These are phyloP conservation scores for Drosophila anomelani DNA, from an alignment of 2,888 invertebrate genomes.

Conservation along the genomic window DNA sequence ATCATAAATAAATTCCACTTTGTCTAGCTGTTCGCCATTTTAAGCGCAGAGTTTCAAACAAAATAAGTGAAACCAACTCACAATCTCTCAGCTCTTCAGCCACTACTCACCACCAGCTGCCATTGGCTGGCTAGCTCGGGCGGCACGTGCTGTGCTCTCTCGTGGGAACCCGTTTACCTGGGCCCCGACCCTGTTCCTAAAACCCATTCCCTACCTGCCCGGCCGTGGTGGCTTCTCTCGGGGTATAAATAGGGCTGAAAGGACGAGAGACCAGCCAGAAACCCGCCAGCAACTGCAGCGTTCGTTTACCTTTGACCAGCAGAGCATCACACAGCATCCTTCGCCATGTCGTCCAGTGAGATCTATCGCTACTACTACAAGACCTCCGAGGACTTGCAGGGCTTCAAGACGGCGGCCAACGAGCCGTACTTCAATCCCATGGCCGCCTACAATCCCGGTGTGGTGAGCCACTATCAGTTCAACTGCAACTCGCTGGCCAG, in stretches of 20 bases:
- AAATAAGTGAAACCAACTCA: conserved; percentile 3
- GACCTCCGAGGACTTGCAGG: conserved; percentile 83
- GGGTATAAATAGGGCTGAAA: conserved; percentile 79
- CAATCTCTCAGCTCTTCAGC: not conserved
- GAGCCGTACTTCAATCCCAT: conserved; percentile 83
- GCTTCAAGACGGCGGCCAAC: conserved; percentile 73
- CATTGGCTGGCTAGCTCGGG: conserved; percentile 73
- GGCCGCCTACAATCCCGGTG: conserved; percentile 81
- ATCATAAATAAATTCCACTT: not conserved
- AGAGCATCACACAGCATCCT: conserved; percentile 6
- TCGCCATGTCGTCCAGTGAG: conserved; percentile 83
- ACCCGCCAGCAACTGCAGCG: conserved; percentile 67
- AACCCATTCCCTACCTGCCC: conserved; percentile 28
- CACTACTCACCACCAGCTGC: conserved; percentile 74
- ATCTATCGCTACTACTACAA: conserved; percentile 84
- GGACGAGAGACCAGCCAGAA: conserved; percentile 70
- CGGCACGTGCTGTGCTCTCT: conserved; percentile 82
- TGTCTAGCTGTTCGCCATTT: conserved; percentile 71
- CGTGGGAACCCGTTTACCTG: conserved; percentile 66
- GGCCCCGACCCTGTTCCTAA: conserved; percentile 43
- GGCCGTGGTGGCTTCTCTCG: conserved; percentile 52
- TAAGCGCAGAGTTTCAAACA: conserved; percentile 22
- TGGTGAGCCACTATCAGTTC: conserved; percentile 71
- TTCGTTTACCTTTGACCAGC: conserved; percentile 44
- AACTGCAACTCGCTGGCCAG: conserved; percentile 70